Base-by-base conservation (phyloP, 1,140 invertebrate genomes). In the Drosophila auraria region DNA sequence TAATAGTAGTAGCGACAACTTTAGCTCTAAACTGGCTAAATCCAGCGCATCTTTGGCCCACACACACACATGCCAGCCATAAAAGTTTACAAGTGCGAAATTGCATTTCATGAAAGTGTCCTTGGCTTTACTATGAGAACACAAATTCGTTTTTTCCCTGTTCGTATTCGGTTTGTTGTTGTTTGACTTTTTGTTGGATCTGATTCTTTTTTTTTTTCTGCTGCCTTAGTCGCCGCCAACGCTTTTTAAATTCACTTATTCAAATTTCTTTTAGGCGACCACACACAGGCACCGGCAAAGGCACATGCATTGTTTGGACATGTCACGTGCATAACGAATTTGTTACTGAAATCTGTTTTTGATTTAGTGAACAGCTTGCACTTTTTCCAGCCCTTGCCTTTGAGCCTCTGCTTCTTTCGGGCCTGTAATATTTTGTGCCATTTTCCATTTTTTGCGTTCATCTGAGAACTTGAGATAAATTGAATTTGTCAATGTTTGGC, bases 191-290 rank as follows among this genome's bases (percentile, higher is more conserved):
- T 73, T 72, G 70, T 73, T 61, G 38, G 47, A 44, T 58, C 47
- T 27, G 20, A 23, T 61, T 73, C 36, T 15, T 60, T 51, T 64
- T 33, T n/a, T n/a, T 56, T 47, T 49, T n/a, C 44, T 38, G 30
- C 33, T 17, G 49, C 44, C 44, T 59, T 44, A 54, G 63, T 83
- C 75, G 59, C 78, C 74, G 60, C 81, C 78, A 90, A 84, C 86
- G 82, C 78, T 89, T 84, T 90, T 90, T 86, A 90, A 90, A 90
- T 90, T 90, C 86, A 90, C 86, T 89, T 90, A 89, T 90, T 90
- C 86, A 90, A 90, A 90, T 90, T 90, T 90, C 79, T 90, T 82
- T 90, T 90, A 56, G 80, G 54, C 78, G 51, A 64, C 71, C 76
- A 70, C 25, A 50, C 70, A 57, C 47, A 38, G 38, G 44, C 58